Percentiles rank a stretch among this genome's conserved stretches.
phyloP scores from a whole-genome alignment of 2,888 invertebrate genomes.

The Drosophila mettleri region DNA sequence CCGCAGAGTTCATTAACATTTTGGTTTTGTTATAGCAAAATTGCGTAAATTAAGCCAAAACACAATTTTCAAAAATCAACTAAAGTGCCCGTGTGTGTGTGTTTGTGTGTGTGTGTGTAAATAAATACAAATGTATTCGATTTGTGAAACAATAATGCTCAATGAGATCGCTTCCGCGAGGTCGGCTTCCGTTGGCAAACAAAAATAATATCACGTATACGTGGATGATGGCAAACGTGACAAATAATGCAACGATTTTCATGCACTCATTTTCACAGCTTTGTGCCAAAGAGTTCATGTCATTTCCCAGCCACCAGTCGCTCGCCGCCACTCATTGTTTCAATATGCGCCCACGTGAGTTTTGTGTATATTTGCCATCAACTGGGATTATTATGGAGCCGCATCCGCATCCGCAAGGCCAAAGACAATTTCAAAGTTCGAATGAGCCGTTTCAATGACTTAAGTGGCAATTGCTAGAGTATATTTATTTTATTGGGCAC shows the following conservation, averaged over 20 bases:
- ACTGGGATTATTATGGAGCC: conserved; percentile 11
- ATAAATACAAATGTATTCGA: conserved; percentile 79
- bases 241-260: conserved; percentile 66
- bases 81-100: conserved; percentile 23
- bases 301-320: conserved; percentile 27
- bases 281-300: conserved; percentile 58
- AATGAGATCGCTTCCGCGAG: conserved; percentile 53
- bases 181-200: conserved; percentile 55
- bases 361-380: conserved; percentile 11
- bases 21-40: conserved; percentile 41
- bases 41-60: conserved; percentile 57
- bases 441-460: conserved; percentile 63
- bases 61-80: conserved; percentile 11
- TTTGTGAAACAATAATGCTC: conserved; percentile 77
- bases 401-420: conserved; percentile 27
- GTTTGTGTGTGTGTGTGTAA: conserved; percentile 34
- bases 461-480: conserved; percentile 62
- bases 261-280: conserved; percentile 35
- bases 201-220: conserved; percentile 73
- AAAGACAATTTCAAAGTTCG: conserved; percentile 55
- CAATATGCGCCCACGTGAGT: conserved; percentile 22
- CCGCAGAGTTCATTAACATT: conserved; percentile 38
- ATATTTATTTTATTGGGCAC: conserved; percentile 74
- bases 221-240: conserved; percentile 59
- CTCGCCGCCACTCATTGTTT: background rate